These are phyloP conservation scores for Electrophaes corylata DNA, from an alignment of 2,888 invertebrate genomes.

Conservation along the genomic window DNA sequence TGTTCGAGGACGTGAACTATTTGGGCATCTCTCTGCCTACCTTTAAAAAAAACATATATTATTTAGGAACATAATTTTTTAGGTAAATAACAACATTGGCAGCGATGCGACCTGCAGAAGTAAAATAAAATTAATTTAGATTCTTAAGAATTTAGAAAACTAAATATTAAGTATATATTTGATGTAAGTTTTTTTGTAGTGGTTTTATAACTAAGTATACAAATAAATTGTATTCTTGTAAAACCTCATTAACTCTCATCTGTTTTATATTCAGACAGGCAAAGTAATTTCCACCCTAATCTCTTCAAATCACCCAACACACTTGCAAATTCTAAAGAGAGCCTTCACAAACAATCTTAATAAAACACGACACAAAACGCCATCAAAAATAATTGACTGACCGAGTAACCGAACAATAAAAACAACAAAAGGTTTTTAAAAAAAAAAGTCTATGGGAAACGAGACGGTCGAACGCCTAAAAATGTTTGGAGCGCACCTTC, in stretches of 20 bases:
- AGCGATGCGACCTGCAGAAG: no score
- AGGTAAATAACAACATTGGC: no score
- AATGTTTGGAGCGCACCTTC: constrained; percentile 72
- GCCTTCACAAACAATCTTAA: constrained; percentile 11
- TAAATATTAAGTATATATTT: no score
- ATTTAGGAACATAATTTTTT: no score
- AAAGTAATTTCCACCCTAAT: not conserved
- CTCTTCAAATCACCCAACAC: not conserved
- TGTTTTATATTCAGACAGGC: not conserved
- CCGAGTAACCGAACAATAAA: constrained; percentile 35
- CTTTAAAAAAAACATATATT: no score
- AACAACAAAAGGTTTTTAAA: constrained; percentile 51
- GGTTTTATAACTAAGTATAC: no score
- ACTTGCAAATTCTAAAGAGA: constrained; percentile 16
- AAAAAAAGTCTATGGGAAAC: constrained; percentile 70
- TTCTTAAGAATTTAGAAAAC: no score
- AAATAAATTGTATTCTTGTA: not conserved
- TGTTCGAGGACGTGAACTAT: no score
- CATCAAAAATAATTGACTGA: constrained; percentile 38
- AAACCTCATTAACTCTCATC: not conserved
- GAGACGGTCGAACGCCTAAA: constrained; percentile 68
- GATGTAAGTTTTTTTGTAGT: no score
- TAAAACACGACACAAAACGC: constrained; percentile 37
- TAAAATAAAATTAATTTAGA: no score
- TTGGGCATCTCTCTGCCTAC: no score